Base-by-base conservation (phyloP, 1,140 invertebrate genomes). In the Hetaerina americana region DNA sequence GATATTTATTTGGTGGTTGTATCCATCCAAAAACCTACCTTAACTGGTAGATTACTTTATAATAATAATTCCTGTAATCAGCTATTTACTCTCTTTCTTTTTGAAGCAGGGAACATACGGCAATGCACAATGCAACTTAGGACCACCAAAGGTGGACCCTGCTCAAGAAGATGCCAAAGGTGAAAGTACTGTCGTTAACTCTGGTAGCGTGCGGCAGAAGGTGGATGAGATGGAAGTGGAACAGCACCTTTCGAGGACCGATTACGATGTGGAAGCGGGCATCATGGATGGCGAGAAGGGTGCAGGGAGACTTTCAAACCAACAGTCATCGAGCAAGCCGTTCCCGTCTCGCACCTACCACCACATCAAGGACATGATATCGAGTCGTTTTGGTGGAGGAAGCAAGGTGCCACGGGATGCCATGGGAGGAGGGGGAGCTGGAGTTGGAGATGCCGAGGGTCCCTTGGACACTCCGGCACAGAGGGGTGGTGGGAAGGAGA, bases 321-420 rank as follows among this genome's bases (percentile, higher is more conserved):
- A 1, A 26, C 12, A 57, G 49, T 8, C 25, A 26, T 28, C 67
- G 66, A 74, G 73, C n/a, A 78, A 79, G 70, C 76, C 78, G 31
- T 79, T 82, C 69, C 78, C 80, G 18, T 75, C 80, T 5, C 89
- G 90, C 79, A 92, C 91, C 0, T 93, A 92, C 77, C 89, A 92
- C 77, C 90, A 90, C 25, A 86, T 93, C 71, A 92, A 92, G 82
- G 91, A 92, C 78, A 92, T 93, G 84, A 90, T 93, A 76, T 91
- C 90, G 5, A 91, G 88, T 80, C 87, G 88, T 77, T 92, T 93
- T 78, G 89, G 88, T 76, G 86, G 79, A 75, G 79, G 82, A 72
- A 87, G 87, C 77, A 87, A 88, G n/a, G 82, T 77, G 69, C 10
- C 57, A 80, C 78, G 75, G 80, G 81, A 22, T 71, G 86, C 88